Evolutionary conservation across 37 sponge, comb jelly and placozoan genomes (phyloP), one percentile per base, ranked within the genome.

Genomic region (Halisarca cf. caerulea): DNA sequence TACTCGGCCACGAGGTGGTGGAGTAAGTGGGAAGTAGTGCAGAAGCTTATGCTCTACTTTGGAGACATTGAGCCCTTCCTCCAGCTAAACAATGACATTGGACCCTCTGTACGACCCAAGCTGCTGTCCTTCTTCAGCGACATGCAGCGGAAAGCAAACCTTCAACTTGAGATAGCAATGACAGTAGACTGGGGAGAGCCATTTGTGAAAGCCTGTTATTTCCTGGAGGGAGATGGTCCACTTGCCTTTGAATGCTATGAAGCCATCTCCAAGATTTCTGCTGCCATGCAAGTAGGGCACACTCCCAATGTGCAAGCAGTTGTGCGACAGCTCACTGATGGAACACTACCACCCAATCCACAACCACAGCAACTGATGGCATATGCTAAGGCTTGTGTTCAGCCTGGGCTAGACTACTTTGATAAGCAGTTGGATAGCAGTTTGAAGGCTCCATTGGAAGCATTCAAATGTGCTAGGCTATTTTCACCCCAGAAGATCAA

Each of bases 201-300:
- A 25, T 89, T 90, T 82, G 90, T 89, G 0, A 84, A 89, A 59
- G 1, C n/a, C n/a, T n/a, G n/a, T n/a, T 90, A 90, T 47, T 53
- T 55, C 2, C 82, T 89, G 15, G 90, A 86, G 47, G 86, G 86
- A 28, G 86, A 90, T 83, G 80, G 88, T 38, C 37, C 80, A 69
- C 35, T 82, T 36, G 73, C 66, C 73, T 18, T 84, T 28, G 51
- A 72, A 18, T 61, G 64, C 43, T 89, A 54, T 30, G 70, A 88
- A 43, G 51, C 0, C 25, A 70, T 83, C 37, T 18, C 34, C 2
- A 68, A 5, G 3, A 34, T 86, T 32, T 2, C 21, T 11, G n/a
- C n/a, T n/a, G n/a, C n/a, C n/a, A 36, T 80, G 6, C 73, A 38
- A 2, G 59, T 58, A 44, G 68, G 62, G 68, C 38, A 82, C 41